Evolutionary conservation across 2,113 vertebrate genomes (phyloP), one percentile per base, ranked within the genome.

Genomic region (Mirza zaza): DNA sequence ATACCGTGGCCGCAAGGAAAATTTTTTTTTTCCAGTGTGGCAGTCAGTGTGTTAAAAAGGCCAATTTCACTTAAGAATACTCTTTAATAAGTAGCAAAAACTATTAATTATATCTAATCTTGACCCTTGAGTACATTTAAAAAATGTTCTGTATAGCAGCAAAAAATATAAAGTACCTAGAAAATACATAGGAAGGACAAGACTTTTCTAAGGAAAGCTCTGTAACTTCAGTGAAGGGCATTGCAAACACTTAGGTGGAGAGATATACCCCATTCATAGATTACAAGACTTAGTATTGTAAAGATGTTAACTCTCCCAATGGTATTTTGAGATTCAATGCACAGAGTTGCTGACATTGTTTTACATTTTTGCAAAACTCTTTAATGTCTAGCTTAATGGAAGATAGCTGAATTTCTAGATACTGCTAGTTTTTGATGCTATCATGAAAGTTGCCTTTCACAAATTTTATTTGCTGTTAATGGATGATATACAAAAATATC

Each of bases 401-500:
- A 73, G 45, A 89, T 1, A 80, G 48, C 27, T 82, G 12, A 23
- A 86, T 81, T 73, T 42, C 42, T 48, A 86, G 29, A 32, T 55
- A 17, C 39, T 90, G 34, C 42, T 27, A 79, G 8, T 48, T 90
- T 87, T 94, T 87, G 2, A 87, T 82, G 48, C n/a, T 63, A 13
- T 45, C 29, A 73, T 71, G 4, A 91, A 87, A 55, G 21, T 2
- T 45, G 4, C 45, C 27, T 77, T 83, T 83, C 48, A 80, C 34
- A 85, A 85, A 81, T 76, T 84, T 91, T 8, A 93, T 88, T 89
- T 88, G 93, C 42, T 94, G 11, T 81, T 89, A 75, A 29, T 52
- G 50, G 5, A 45, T 80, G 17, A n/a, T 50, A 36, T 21, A 14
- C 10, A 94, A 85, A 59, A 96, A 36, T 80, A 80, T 20, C 27